These are phyloP conservation scores for Tachycineta bicolor DNA, from an alignment of 2,113 vertebrate species.

Conservation along the genomic window DNA sequence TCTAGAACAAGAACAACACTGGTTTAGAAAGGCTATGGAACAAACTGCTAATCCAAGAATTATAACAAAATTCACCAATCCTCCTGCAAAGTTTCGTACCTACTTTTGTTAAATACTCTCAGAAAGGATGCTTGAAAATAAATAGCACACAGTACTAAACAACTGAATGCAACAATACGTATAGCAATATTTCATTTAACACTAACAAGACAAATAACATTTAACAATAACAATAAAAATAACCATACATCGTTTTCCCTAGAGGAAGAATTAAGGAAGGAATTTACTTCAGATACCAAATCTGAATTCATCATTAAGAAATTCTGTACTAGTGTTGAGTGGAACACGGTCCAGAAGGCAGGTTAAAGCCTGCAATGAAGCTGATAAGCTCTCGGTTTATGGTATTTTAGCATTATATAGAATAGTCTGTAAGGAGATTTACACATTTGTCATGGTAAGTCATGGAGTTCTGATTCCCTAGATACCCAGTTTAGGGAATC, in stretches of 20 bases:
- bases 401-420: background rate
- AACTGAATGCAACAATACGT: background rate
- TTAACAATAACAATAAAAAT: background rate
- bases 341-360: background rate
- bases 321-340: background rate
- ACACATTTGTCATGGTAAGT: background rate
- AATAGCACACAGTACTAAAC: background rate
- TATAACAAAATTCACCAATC: background rate
- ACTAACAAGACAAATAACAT: background rate
- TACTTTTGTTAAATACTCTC: background rate
- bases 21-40: background rate
- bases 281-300: background rate
- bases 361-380: rapidly evolving
- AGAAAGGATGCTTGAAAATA: background rate
- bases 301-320: background rate
- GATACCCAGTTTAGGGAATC: background rate
- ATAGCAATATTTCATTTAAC: background rate
- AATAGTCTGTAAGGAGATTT: background rate
- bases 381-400: rapidly evolving
- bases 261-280: background rate
- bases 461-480: background rate
- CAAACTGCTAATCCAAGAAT: background rate
- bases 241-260: background rate
- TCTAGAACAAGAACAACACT: background rate
- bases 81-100: background rate